A percentile compares a stretch with the other conserved stretches of the same genome.
Evolutionary conservation across 2,888 invertebrate genomes (phyloP).

Genomic region (Mesopsocus fuscifrons): DNA sequence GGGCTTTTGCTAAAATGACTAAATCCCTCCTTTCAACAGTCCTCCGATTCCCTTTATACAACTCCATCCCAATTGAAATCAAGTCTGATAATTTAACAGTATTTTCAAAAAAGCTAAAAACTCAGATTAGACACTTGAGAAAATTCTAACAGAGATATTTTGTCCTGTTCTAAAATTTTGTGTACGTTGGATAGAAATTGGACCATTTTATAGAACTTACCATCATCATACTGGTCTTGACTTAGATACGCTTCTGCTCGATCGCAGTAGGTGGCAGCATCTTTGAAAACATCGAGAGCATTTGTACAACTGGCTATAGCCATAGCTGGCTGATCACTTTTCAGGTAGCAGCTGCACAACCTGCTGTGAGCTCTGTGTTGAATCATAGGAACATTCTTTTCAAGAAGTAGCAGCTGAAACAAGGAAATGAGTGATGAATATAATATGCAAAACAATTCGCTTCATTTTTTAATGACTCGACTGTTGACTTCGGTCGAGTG

Average conservation of each 20-base stretch:
- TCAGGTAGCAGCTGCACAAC: slow-evolving; percentile 57
- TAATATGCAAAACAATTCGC: background rate
- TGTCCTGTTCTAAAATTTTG: no score
- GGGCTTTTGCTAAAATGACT: background rate
- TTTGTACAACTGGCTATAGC: slow-evolving; percentile 60
- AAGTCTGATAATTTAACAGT: no score
- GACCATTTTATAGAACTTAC: no score
- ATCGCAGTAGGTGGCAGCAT: slow-evolving; percentile 67
- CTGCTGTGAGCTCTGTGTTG: slow-evolving; percentile 54
- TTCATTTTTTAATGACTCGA: no score
- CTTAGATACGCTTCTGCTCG: slow-evolving; percentile 79
- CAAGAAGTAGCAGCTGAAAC: slow-evolving; percentile 27
- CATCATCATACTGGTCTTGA: slow-evolving; percentile 83
- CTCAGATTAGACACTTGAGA: no score
- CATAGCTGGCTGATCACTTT: slow-evolving; percentile 49
- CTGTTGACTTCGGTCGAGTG: no score
- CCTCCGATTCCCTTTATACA: no score
- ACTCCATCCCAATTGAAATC: no score
- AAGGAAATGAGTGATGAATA: slow-evolving; percentile 7
- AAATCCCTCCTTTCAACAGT: background rate
- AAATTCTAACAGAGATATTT: no score
- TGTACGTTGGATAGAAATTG: no score
- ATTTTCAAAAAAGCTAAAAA: no score
- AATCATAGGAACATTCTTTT: slow-evolving; percentile 45
- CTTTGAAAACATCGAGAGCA: slow-evolving; percentile 55